Percentiles rank a stretch among this genome's conserved stretches.
These are phyloP conservation scores for Dynastes maya DNA, from an alignment of 2,888 invertebrate species.

Conservation along the genomic window DNA sequence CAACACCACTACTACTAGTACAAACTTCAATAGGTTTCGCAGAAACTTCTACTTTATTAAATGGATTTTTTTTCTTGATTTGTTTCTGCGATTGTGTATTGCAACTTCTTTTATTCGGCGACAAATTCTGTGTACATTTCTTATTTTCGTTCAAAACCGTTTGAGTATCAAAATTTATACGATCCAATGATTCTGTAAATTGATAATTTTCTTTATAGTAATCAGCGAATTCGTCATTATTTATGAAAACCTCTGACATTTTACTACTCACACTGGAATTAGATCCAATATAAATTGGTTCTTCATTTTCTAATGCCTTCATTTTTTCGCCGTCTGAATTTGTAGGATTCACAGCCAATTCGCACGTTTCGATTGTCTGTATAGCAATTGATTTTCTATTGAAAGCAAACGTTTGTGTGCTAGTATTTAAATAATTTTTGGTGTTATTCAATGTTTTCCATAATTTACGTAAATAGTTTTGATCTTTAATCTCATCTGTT, in stretches of 20 bases:
- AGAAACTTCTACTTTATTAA: background rate
- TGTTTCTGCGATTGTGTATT: background rate
- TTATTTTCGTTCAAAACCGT: constrained; percentile 42
- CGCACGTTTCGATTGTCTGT: background rate
- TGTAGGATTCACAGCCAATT: background rate
- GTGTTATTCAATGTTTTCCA: background rate
- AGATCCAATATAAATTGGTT: constrained; percentile 3
- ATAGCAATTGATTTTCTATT: background rate
- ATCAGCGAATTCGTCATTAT: constrained; percentile 20
- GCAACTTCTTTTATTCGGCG: background rate
- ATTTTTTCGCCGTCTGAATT: background rate
- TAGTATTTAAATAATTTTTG: background rate
- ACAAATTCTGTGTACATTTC: background rate
- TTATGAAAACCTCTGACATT: constrained; percentile 19
- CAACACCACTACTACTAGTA: background rate
- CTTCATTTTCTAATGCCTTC: background rate
- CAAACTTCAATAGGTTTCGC: background rate
- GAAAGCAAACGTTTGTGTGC: background rate
- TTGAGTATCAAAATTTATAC: constrained; percentile 57
- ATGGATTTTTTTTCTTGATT: background rate
- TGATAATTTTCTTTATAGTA: constrained; percentile 36
- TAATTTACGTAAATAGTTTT: background rate
- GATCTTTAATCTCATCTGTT: constrained; percentile 51
- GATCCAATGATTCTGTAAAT: constrained; percentile 54
- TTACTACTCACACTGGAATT: constrained; percentile 17